Conservation (phyloP, 2,113 vertebrate species). For the Malurus cyaneus region DNA sequence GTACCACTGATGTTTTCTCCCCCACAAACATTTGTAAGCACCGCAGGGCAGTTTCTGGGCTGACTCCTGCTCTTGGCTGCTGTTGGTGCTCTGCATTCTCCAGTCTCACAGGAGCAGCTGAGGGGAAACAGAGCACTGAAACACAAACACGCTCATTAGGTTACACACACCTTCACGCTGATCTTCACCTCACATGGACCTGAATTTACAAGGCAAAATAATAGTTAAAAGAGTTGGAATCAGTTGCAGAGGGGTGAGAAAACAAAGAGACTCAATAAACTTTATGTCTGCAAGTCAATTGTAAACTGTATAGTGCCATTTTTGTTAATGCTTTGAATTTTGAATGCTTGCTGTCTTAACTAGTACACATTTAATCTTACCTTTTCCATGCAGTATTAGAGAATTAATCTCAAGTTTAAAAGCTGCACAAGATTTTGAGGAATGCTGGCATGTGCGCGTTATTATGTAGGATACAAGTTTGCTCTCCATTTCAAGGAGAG, state of each 20-base stretch:
- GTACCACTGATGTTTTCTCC: background rate
- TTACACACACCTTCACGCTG: background rate
- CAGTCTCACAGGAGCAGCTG: background rate
- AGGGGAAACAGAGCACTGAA: background rate
- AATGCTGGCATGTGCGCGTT: background rate
- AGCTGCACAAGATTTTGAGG: background rate
- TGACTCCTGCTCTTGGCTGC: background rate
- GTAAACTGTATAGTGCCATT: slow-evolving; percentile 6
- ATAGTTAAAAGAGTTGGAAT: slow-evolving; percentile 1
- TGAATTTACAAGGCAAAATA: slow-evolving; percentile 16
- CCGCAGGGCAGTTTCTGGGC: background rate
- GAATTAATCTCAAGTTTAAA: background rate
- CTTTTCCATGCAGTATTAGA: background rate
- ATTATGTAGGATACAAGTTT: background rate
- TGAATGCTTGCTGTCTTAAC: background rate
- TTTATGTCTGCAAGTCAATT: slow-evolving; percentile 6
- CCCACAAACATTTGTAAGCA: background rate
- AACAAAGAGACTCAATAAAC: slow-evolving; percentile 37
- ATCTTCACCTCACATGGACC: background rate
- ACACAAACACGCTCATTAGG: background rate
- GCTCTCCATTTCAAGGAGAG: background rate
- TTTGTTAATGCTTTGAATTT: slow-evolving; percentile 45
- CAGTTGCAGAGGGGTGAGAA: background rate
- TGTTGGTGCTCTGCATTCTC: background rate
- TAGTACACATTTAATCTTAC: background rate